Evolutionary conservation across 2,797 vertebrate species (phyloP), one percentile per base, ranked within the genome.

Genomic region (Limosa lapponica): DNA sequence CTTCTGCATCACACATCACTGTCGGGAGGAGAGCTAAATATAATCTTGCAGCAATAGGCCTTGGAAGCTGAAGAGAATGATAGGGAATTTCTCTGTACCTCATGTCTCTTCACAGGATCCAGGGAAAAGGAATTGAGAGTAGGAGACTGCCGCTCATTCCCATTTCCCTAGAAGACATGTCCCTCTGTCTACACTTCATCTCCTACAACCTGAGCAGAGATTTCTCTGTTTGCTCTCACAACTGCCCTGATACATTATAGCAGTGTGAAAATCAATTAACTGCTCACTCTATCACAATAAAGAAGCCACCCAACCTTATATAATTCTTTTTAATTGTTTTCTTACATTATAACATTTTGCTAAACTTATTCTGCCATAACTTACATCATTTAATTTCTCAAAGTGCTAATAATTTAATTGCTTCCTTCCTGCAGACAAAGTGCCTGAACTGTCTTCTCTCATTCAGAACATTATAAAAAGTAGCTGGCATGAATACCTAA

Each of bases 301-400:
- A 98, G 95, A 94, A 96, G 92, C 34, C 92, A 91, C 96, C 95
- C 96, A 97, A 82, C 95, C 95, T 96, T 97, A 97, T 97, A 98
- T 98, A 98, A 98, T 93, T 98, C 98, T 98, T 98, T 98, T 98
- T 98, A 98, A 98, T 98, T 98, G 96, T 98, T 98, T 98, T 98
- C 97, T 97, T 95, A 97, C 97, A 98, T 98, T 98, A 98, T 89
- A 97, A 96, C 95, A 44, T 95, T 97, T 97, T 97, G 86, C 97
- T 97, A 98, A 98, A 98, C 97, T 98, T 97, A 94, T 86, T 97
- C 95, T 61, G 83, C 97, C 97, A 96, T 98, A 98, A 98, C 97
- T 98, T 98, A 98, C 96, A 83, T 96, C 83, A 81, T 98, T 98
- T 97, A 98, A 98, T 98, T 97, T 98, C 97, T 98, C 97, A 98